Evolutionary conservation across 2,888 invertebrate species (phyloP), one percentile per base, ranked within the genome.

Genomic region (Cryptus armator): DNA sequence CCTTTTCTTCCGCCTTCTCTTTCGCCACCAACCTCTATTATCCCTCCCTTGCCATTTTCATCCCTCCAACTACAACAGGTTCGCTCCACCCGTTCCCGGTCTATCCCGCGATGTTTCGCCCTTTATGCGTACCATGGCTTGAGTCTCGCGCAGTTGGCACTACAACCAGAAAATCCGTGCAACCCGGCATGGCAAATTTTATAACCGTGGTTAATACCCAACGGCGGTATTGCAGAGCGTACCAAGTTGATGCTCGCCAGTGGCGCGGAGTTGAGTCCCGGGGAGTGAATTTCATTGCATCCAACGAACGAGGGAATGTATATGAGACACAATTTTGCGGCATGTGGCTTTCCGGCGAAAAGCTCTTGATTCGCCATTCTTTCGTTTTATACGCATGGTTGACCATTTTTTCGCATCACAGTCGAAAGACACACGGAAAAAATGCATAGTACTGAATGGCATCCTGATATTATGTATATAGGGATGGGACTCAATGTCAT

Each of bases 171-270:
- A 70, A 74, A 74, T 78, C 64, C 70, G 48, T 62, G 59, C 79
- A 67, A 59, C 37, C 59, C 51, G 70, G 74, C 53, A 66, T 66
- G 37, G 83, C 66, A 74, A 78, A 86, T 81, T 83, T 83, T 74
- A 77, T 76, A 74, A 83, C 68, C 67, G 46, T 66, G 48, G 71
- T 83, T 80, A 83, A 76, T 83, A 77, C 76, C 46, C 48, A 51
- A 32, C 12, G 53, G 51, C 43, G 43, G 66, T 19, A 67, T 66
- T 67, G 76, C 56, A 37, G 43, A n/a, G 44, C 37, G 56, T 24
- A 56, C 56, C 16, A 19, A 19, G 56, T 24, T 56, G 56, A 37
- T 37, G 9, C 37, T 9, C 12, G 56, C 19, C 12, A 24, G 56
- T 19, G 24, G 56, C 48, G 46, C 70, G n/a, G 14, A 9, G 51